phyloP scores from a whole-genome alignment of 2,113 vertebrate species.

The Craseonycteris thonglongyai region DNA sequence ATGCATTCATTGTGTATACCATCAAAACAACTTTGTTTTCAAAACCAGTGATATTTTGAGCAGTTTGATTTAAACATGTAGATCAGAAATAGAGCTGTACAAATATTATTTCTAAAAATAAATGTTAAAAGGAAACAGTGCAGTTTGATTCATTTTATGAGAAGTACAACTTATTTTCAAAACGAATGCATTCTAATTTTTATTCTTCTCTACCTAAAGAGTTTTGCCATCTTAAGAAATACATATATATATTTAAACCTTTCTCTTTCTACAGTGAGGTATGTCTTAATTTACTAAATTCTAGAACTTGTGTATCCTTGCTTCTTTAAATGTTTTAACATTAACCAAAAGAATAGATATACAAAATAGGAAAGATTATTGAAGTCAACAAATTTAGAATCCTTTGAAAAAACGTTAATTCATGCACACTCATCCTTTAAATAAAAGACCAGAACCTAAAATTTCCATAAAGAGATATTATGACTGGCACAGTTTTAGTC shows the following conservation, averaged over 20 bases:
- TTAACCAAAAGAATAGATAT: neutral
- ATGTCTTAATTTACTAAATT: neutral
- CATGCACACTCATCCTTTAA: neutral
- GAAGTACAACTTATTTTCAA: neutral
- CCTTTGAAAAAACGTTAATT: neutral
- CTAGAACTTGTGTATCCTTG: neutral
- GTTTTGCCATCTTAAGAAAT: neutral
- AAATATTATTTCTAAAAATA: neutral
- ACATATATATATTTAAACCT: too few species aligned
- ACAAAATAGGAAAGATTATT: neutral
- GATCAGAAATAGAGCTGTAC: neutral
- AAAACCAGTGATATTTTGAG: conserved; percentile 3
- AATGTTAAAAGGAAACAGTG: neutral
- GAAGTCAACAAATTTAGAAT: neutral
- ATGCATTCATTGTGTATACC: neutral
- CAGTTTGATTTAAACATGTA: neutral
- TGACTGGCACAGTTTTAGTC: neutral
- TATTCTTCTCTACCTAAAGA: neutral
- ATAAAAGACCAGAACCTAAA: neutral
- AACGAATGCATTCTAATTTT: neutral
- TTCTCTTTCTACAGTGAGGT: neutral
- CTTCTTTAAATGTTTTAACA: neutral
- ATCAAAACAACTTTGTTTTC: conserved; percentile 6
- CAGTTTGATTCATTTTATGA: neutral
- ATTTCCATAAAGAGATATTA: neutral